These are phyloP conservation scores for Hydrochoerus hydrochaeris DNA, from an alignment of 2,113 vertebrate species.

Conservation along the genomic window DNA sequence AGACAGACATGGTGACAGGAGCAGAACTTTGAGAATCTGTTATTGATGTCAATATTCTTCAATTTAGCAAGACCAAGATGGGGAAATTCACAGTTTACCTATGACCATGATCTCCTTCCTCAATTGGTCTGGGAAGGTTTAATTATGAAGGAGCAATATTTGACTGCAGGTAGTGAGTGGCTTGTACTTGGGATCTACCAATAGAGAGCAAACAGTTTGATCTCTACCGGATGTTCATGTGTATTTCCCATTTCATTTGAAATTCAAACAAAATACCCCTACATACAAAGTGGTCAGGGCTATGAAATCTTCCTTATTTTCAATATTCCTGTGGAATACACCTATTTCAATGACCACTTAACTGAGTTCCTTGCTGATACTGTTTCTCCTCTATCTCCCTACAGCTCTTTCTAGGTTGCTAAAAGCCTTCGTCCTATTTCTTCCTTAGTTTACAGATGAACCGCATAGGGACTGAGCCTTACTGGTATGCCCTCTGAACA, in stretches of 20 bases:
- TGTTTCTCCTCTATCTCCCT: not conserved
- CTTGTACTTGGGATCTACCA: not conserved
- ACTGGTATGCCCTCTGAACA: not conserved
- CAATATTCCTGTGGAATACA: not conserved
- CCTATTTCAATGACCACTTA: not conserved
- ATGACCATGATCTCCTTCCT: not conserved
- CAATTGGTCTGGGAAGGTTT: not conserved
- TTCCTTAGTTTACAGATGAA: conserved; percentile 23
- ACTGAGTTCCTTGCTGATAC: not conserved
- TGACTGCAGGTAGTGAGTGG: not conserved
- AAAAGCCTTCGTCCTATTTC: not conserved
- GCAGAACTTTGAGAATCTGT: not conserved
- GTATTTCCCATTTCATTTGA: conserved; percentile 40
- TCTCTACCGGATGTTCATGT: not conserved
- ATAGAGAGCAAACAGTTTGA: not conserved
- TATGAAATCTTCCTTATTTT: not conserved
- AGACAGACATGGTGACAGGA: not conserved
- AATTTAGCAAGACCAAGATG: not conserved
- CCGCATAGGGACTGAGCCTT: not conserved
- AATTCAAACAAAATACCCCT: not conserved
- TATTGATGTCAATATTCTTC: not conserved
- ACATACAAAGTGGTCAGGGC: not conserved
- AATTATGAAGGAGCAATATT: not conserved
- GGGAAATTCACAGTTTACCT: not conserved
- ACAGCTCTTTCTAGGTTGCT: not conserved